These are phyloP conservation scores for Hecatera dysodea DNA, from an alignment of 2,888 invertebrate genomes.

Conservation along the genomic window DNA sequence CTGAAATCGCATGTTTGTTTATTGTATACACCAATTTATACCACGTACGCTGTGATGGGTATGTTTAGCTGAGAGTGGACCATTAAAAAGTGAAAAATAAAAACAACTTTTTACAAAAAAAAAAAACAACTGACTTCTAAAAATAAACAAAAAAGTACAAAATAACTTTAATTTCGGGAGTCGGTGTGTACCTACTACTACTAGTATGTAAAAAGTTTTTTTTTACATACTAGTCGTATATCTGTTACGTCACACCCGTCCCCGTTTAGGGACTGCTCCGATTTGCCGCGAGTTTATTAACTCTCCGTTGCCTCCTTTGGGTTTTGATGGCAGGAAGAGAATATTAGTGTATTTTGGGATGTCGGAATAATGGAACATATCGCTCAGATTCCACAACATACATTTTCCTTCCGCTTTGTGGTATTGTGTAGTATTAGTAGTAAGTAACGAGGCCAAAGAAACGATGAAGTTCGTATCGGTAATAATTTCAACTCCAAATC, in stretches of 20 bases:
- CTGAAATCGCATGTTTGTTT: too few relatives aligned
- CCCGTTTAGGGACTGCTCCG: constrained; percentile 24
- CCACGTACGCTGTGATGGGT: too few relatives aligned
- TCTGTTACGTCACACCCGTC: constrained; percentile 28
- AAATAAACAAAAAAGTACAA: too few relatives aligned
- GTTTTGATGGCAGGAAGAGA: constrained; percentile 46
- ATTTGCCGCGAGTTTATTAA: constrained; percentile 41
- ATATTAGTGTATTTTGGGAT: constrained; percentile 33
- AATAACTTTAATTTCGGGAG: too few relatives aligned
- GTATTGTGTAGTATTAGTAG: constrained; percentile 3
- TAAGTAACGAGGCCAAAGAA: not conserved
- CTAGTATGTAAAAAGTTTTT: too few relatives aligned
- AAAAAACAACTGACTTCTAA: too few relatives aligned
- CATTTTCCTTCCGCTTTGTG: constrained; percentile 28
- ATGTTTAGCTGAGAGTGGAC: too few relatives aligned
- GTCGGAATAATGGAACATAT: constrained; percentile 44
- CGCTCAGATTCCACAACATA: constrained; percentile 34
- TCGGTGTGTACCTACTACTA: not conserved
- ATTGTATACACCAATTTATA: too few relatives aligned
- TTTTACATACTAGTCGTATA: too few relatives aligned
- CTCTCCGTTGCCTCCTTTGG: constrained; percentile 44
- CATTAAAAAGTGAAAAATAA: too few relatives aligned
- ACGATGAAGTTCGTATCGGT: constrained; percentile 14
- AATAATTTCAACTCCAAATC: constrained; percentile 29
- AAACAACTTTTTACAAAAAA: too few relatives aligned